Evolutionary conservation across 2,113 vertebrate genomes (phyloP), one percentile per base, ranked within the genome.

Genomic region (Peromyscus leucopus): DNA sequence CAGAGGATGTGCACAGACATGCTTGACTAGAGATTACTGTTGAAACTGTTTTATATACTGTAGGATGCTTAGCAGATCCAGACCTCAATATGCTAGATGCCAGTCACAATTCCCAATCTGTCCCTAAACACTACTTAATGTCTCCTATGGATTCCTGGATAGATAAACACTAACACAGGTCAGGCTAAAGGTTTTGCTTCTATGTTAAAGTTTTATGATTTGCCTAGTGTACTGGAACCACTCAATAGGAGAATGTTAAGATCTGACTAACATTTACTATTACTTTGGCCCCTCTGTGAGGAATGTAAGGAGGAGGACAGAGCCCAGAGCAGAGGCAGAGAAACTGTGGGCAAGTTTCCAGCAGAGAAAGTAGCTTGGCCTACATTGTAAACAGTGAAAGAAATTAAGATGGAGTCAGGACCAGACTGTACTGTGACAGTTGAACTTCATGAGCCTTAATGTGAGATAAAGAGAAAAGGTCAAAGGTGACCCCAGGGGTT

Each of bases 121-220:
- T 75, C 90, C 74, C 57, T 76, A 91, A 51, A 57, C 42, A 80
- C 26, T 90, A 24, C 26, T 87, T 78, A 88, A 42, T 85, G 55
- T 22, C 15, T 74, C 67, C 5, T 33, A 46, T 79, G 6, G 24
- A 12, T 88, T 69, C 46, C 75, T 83, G 19, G n/a, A 33, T 0
- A 91, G 24, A 87, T 22, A 74, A 92, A 4, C 51, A 65, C 76
- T 82, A 22, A 85, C 10, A 88, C 0, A 74, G 36, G 17, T 42
- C 69, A 51, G 55, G 19, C 72, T n/a, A 42, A 89, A 89, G 61
- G 31, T 74, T 90, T 65, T 87, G 51, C 65, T 92, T 74, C 93
- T 91, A 74, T n/a, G 72, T 61, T 75, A 86, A 92, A 85, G 65
- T 19, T 16, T 83, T 63, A 76, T 51, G 33, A 46, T 96, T 88